phyloP scores from a whole-genome alignment of 2,797 vertebrate genomes.

The Masticophis lateralis region DNA sequence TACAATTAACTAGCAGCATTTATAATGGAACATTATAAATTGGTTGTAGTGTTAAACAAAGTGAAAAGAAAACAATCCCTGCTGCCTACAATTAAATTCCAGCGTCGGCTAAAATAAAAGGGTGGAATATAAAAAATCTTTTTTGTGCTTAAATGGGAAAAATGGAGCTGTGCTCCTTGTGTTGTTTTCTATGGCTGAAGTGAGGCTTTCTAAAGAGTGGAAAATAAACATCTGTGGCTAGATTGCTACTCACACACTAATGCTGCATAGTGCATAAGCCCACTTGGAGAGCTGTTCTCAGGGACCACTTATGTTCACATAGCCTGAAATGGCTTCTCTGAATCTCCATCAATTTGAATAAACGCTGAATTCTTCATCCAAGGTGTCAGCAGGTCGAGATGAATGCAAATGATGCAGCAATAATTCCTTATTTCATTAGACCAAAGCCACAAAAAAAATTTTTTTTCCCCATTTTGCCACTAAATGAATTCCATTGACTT shows the following conservation, averaged over 20 bases:
- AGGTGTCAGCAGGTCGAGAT: constrained; percentile 40
- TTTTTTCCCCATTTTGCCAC: constrained; percentile 21
- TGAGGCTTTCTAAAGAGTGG: constrained; percentile 5
- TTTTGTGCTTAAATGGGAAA: constrained; percentile 31
- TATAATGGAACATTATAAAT: constrained; percentile 6
- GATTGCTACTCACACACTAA: constrained; percentile 14
- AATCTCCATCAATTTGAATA: background rate
- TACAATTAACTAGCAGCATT: constrained; percentile 52
- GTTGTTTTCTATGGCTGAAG: constrained; percentile 25
- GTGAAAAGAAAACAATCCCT: constrained; percentile 2
- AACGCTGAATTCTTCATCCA: background rate
- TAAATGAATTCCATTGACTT: constrained; percentile 47
- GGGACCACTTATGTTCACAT: background rate
- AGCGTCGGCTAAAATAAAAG: constrained; percentile 31
- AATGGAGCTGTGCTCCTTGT: constrained; percentile 23
- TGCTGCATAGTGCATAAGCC: constrained; percentile 33
- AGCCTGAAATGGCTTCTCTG: constrained; percentile 3
- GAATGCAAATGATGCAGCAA: constrained; percentile 48
- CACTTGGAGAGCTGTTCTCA: background rate
- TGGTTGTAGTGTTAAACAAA: constrained; percentile 13
- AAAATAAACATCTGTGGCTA: background rate
- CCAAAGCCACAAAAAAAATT: constrained; percentile 55
- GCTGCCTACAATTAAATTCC: constrained; percentile 8
- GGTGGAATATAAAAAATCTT: constrained; percentile 17
- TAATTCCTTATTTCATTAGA: constrained; percentile 46